Percentiles rank a stretch among this genome's conserved stretches.
Evolutionary conservation across 1,140 invertebrate species (phyloP).

Genomic region (Glossosoma conforme): DNA sequence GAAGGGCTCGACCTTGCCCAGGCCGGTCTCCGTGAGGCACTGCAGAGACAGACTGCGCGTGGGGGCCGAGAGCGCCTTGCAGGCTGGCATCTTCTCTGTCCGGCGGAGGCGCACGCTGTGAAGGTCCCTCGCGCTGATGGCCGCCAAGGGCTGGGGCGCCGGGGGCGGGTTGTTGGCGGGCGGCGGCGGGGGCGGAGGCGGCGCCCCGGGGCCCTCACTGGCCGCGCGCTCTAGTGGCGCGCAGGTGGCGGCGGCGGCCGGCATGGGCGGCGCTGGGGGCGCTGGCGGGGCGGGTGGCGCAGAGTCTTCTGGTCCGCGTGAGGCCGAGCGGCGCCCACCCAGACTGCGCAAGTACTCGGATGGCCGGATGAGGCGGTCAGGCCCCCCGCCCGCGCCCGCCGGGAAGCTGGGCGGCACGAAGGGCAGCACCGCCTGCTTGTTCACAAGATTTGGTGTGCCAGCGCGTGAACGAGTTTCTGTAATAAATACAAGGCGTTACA

Average conservation of each 20-base stretch:
- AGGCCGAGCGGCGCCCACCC: constrained; percentile 57
- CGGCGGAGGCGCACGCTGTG: constrained; percentile 74
- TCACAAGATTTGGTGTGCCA: constrained; percentile 61
- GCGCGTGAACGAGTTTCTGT: constrained; percentile 47
- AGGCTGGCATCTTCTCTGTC: constrained; percentile 67
- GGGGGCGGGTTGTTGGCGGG: constrained; percentile 41
- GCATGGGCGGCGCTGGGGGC: constrained; percentile 29
- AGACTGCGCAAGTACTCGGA: constrained; percentile 86
- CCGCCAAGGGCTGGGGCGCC: constrained; percentile 65
- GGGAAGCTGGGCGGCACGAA: constrained; percentile 87
- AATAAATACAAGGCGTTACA: no score
- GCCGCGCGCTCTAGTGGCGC: constrained; percentile 40
- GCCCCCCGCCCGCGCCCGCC: constrained; percentile 55
- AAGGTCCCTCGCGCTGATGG: constrained; percentile 81
- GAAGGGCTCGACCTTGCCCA: constrained; percentile 68
- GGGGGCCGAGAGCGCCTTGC: constrained; percentile 75
- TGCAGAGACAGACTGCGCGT: constrained; percentile 67
- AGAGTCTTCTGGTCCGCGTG: constrained; percentile 48
- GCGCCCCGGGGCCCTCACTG: constrained; percentile 52
- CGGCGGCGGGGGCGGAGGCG: constrained; percentile 49
- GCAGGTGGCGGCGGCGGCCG: constrained; percentile 28
- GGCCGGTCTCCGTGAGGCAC: no score
- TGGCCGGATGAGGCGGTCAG: constrained; percentile 82
- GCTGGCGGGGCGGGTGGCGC: constrained; percentile 28
- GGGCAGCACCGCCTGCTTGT: constrained; percentile 76